These are phyloP conservation scores for Gymnocheta viridis DNA, from an alignment of 2,888 invertebrate genomes.

Conservation along the genomic window DNA sequence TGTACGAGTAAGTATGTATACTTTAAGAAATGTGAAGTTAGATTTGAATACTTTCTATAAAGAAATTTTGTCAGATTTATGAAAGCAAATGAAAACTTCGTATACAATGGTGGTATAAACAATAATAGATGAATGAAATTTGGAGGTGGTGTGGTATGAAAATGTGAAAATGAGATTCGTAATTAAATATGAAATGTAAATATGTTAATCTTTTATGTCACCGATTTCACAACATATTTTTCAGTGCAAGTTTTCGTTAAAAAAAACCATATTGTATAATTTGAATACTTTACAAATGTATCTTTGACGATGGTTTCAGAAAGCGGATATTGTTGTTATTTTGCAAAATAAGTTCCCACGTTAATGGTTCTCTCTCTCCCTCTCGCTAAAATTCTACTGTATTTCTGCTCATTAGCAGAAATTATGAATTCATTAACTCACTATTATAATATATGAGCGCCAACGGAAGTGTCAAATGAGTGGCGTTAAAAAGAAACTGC, in stretches of 20 bases:
- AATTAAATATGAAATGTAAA: too few relatives aligned
- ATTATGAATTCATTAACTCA: background rate
- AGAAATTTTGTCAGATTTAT: too few relatives aligned
- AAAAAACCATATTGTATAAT: background rate
- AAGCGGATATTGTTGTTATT: constrained; percentile 67
- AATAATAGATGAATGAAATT: too few relatives aligned
- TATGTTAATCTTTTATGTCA: too few relatives aligned
- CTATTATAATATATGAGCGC: constrained; percentile 52
- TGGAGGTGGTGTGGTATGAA: too few relatives aligned
- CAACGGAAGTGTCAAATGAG: constrained; percentile 79
- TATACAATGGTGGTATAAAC: too few relatives aligned
- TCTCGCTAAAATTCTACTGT: constrained; percentile 1
- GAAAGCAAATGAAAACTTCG: too few relatives aligned
- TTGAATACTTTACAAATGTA: constrained; percentile 8
- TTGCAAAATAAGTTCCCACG: constrained; percentile 71
- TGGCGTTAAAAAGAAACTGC: constrained; percentile 75
- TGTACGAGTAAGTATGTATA: too few relatives aligned
- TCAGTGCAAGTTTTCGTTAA: background rate
- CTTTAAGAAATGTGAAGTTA: constrained; percentile 11
- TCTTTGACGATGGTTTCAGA: constrained; percentile 34
- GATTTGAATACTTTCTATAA: too few relatives aligned
- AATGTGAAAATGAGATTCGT: too few relatives aligned
- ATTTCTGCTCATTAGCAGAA: constrained; percentile 39
- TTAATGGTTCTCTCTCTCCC: constrained; percentile 44
- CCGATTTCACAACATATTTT: background rate